Conservation (phyloP, 2,797 vertebrate species). For the Oreortyx pictus region DNA sequence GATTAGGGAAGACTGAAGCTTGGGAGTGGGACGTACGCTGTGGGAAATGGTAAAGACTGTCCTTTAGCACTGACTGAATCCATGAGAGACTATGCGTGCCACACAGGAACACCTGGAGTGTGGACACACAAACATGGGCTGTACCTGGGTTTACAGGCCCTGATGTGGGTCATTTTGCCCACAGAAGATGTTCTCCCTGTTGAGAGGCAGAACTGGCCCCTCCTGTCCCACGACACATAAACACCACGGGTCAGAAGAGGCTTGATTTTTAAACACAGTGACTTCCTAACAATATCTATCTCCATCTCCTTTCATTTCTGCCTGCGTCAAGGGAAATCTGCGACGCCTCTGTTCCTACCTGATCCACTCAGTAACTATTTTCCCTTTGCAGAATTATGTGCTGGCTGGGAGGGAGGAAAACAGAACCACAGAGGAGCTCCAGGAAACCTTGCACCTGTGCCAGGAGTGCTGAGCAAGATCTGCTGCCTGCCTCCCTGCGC, state of each 20-base stretch:
- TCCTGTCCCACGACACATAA: background rate
- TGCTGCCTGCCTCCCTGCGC: background rate
- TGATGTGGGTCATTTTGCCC: background rate
- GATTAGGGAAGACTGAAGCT: background rate
- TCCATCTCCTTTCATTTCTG: background rate
- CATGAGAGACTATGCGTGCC: background rate
- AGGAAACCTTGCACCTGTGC: constrained; percentile 17
- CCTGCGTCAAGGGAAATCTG: background rate
- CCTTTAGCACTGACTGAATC: background rate
- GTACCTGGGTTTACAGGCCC: background rate
- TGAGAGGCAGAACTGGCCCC: background rate
- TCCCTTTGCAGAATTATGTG: background rate
- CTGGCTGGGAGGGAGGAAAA: background rate
- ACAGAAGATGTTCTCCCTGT: background rate
- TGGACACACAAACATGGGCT: background rate
- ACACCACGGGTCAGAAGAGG: background rate
- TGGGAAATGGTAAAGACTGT: background rate
- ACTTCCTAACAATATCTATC: background rate
- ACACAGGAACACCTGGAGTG: background rate
- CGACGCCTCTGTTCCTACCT: background rate
- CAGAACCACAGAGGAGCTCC: background rate
- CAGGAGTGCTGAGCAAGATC: background rate
- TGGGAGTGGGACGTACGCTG: background rate
- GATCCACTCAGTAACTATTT: constrained; percentile 17
- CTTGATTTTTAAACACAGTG: constrained; percentile 28